Percentiles rank a stretch among this genome's conserved stretches.
phyloP scores from a whole-genome alignment of 2,113 vertebrate species.

The Anoplopoma fimbria region DNA sequence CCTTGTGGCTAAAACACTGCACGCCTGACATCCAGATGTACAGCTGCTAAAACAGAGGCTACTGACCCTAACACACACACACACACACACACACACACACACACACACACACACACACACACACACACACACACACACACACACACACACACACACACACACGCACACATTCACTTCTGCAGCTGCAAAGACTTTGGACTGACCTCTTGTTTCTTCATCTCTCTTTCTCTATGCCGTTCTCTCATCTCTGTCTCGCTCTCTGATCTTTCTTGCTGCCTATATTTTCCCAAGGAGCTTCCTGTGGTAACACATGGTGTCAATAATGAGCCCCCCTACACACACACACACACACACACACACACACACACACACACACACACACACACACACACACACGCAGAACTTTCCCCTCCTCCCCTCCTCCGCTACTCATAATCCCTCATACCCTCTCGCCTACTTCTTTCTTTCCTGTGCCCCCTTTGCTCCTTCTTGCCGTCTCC shows the following conservation, averaged over 20 bases:
- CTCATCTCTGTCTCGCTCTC: slow-evolving; percentile 57
- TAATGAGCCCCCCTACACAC: slow-evolving; percentile 63
- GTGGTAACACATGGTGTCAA: slow-evolving; percentile 82
- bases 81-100: slow-evolving; percentile 15
- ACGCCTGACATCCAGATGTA: slow-evolving; percentile 58
- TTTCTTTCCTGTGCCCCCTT: slow-evolving; percentile 42
- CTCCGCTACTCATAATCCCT: slow-evolving; percentile 56
- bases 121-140: neutral
- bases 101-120: neutral
- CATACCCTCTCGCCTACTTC: slow-evolving; percentile 33
- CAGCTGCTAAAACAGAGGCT: slow-evolving; percentile 63
- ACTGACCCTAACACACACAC: slow-evolving; percentile 44
- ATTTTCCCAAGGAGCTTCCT: slow-evolving; percentile 78
- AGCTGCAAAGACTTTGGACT: slow-evolving; percentile 67
- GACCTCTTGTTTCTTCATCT: slow-evolving; percentile 56
- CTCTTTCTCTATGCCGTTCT: slow-evolving; percentile 36
- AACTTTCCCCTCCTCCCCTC: slow-evolving; percentile 38
- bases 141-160: slow-evolving; percentile 11
- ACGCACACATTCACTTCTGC: slow-evolving; percentile 39
- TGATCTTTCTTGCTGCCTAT: slow-evolving; percentile 74
- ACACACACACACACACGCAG: slow-evolving; percentile 23
- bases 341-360: slow-evolving; percentile 29
- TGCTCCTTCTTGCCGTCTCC: slow-evolving; percentile 3
- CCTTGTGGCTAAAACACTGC: slow-evolving; percentile 50
- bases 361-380: slow-evolving; percentile 28